Base-by-base conservation (phyloP, 2,113 vertebrate species). In the Campylomormyrus numenius region DNA sequence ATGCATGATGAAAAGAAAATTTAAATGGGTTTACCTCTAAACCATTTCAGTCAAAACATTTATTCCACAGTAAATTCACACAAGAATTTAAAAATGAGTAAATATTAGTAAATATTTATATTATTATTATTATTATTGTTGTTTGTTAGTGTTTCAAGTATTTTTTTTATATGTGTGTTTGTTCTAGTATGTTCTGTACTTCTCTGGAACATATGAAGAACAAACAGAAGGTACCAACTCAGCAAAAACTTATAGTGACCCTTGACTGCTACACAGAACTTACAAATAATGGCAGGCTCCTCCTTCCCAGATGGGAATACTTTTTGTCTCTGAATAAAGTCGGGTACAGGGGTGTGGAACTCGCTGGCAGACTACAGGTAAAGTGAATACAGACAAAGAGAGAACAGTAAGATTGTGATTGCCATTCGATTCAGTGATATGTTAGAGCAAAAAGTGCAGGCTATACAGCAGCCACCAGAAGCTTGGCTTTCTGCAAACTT, bases 251-350 rank as follows among this genome's bases (percentile, higher is more conserved):
- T 52, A 53, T 85, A 35, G 19, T 52, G 49, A 84, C 39, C 49
- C 88, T 35, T 9, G 8, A 35, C 50, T 17, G 24, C 10, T n/a
- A 48, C 7, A 15, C 10, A 10, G 52, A 80, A 89, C 90, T 91
- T 62, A 91, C 90, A 86, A 27, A 46, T 96, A 96, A 93, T 95
- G 96, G 74, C 96, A 97, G 93, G 94, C 45, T n/a, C 95, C 95
- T 91, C 95, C 95, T 92, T 97, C 95, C 96, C 96, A 96, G 94
- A 96, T 93, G 0, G 96, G 96, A 90, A 96, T 92, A 83, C 96
- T 95, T 94, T 95, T 96, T 52, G 95, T 96, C 94, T 97, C 96
- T 1, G 95, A 97, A 93, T 96, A 96, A 62, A 97, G 95, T 90
- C 96, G 93, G 0, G 96, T 97, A 94, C 96, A 97, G 91, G 94